Percentiles rank a stretch among this genome's conserved stretches.
These are phyloP conservation scores for Cirrhinus mrigala DNA, from an alignment of 2,797 vertebrate species.

Conservation along the genomic window DNA sequence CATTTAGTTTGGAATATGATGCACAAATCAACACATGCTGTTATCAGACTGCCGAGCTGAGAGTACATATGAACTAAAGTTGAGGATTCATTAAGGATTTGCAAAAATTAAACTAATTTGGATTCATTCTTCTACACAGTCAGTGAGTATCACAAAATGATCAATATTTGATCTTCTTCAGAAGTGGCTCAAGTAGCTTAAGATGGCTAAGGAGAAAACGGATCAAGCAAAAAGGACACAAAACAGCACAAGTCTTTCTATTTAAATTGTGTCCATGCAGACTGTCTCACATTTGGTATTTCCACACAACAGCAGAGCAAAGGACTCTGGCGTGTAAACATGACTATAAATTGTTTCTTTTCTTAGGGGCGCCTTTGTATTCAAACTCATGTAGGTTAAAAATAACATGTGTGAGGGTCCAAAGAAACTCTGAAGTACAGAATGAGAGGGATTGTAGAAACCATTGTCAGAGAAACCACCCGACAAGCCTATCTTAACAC, in stretches of 20 bases:
- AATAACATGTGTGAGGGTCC: neutral
- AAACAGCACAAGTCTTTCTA: neutral
- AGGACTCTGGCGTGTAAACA: neutral
- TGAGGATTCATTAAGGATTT: neutral
- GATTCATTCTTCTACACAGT: neutral
- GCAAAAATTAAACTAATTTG: neutral
- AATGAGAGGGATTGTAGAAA: neutral
- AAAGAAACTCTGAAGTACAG: neutral
- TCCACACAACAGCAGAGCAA: neutral
- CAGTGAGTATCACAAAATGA: neutral
- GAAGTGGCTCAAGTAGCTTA: too few species aligned
- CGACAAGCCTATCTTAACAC: neutral
- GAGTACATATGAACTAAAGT: neutral
- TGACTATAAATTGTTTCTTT: neutral
- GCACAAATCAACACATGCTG: neutral
- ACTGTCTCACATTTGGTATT: neutral
- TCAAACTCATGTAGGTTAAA: neutral
- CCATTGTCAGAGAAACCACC: slow-evolving; percentile 4
- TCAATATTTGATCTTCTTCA: neutral
- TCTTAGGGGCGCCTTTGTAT: neutral
- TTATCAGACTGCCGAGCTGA: neutral
- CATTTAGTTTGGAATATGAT: neutral
- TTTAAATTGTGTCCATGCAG: neutral
- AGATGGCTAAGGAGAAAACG: neutral
- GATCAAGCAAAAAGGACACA: too few species aligned